Conservation (phyloP, 2,113 vertebrate genomes). For the Hyperopisus bebe region DNA sequence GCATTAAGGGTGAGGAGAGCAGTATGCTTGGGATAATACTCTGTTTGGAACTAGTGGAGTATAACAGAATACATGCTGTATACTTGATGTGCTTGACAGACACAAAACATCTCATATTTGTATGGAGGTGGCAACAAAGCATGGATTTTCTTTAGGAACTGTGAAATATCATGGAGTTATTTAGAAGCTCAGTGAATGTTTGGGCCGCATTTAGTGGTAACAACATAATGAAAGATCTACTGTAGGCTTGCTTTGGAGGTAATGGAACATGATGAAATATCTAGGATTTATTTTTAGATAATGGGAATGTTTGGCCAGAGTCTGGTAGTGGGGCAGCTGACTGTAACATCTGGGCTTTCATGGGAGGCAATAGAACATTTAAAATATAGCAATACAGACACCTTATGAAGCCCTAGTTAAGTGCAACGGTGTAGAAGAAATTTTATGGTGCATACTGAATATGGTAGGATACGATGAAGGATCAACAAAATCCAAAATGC, state of each 20-base stretch:
- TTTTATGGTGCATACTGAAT: not conserved
- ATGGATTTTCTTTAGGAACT: not conserved
- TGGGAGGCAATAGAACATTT: not conserved
- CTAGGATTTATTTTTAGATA: not conserved
- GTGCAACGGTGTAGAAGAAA: not conserved
- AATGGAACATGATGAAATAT: not conserved
- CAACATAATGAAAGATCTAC: not conserved
- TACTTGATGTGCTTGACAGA: not conserved
- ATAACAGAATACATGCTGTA: not conserved
- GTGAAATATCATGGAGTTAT: not conserved
- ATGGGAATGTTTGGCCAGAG: not conserved
- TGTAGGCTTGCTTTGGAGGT: not conserved
- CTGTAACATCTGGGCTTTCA: not conserved
- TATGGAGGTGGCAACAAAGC: not conserved
- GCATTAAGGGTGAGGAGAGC: not conserved
- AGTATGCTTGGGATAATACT: not conserved
- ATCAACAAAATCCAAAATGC: not conserved
- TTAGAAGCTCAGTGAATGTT: not conserved
- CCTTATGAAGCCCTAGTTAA: not conserved
- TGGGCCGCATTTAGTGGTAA: not conserved
- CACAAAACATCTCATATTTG: not conserved
- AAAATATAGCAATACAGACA: not conserved
- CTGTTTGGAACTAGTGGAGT: conserved; percentile 1
- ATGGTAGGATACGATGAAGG: not conserved
- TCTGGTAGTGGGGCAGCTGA: not conserved